A percentile compares a stretch with the other conserved stretches of the same genome.
phyloP scores from a whole-genome alignment of 2,888 invertebrate species.

The Parelbella ahira region DNA sequence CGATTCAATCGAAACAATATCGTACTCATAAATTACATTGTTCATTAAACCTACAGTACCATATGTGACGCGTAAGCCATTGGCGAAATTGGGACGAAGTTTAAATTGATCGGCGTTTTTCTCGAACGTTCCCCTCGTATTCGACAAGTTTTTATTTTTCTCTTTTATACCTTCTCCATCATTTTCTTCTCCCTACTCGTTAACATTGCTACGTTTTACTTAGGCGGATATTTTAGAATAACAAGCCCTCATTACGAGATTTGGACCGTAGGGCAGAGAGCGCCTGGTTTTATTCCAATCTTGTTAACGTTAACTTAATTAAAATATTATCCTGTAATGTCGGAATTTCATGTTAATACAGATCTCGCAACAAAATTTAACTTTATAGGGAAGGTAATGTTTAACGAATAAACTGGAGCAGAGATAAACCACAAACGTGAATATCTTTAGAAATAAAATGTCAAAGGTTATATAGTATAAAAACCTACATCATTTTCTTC shows the following conservation, averaged over 20 bases:
- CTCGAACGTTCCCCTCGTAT: slow-evolving; percentile 2
- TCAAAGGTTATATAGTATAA: too few species aligned
- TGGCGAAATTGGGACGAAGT: slow-evolving; percentile 11
- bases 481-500: too few species aligned
- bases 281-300: slow-evolving; percentile 4
- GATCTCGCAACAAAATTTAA: too few species aligned
- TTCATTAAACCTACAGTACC: slow-evolving; percentile 16
- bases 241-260: slow-evolving; percentile 9
- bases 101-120: slow-evolving; percentile 17
- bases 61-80: slow-evolving; percentile 13
- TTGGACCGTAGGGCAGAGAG: slow-evolving; percentile 7
- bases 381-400: too few species aligned
- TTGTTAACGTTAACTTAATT: slow-evolving; percentile 1
- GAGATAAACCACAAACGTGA: too few species aligned
- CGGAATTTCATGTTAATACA: too few species aligned
- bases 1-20: slow-evolving; percentile 43
- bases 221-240: background rate
- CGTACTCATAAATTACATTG: slow-evolving; percentile 15
- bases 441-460: too few species aligned
- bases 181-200: slow-evolving; percentile 1
- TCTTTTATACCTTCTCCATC: background rate
- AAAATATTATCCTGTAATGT: background rate
- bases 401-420: too few species aligned
- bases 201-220: slow-evolving; percentile 1
- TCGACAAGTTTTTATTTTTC: slow-evolving; percentile 3